phyloP scores from a whole-genome alignment of 2,797 vertebrate genomes.

The Schizopygopsis pylzovi region DNA sequence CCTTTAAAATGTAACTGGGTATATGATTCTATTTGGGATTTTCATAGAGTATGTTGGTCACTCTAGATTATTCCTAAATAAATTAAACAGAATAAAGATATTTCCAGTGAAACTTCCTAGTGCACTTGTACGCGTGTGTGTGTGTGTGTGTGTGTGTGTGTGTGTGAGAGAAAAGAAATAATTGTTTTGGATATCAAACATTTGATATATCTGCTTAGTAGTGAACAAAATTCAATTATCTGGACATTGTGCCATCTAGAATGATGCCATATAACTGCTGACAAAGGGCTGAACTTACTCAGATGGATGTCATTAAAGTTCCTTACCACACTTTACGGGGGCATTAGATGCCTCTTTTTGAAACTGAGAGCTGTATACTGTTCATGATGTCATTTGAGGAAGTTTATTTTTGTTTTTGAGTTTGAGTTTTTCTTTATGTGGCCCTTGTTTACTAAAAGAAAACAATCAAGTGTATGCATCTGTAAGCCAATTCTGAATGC shows the following conservation, averaged over 20 bases:
- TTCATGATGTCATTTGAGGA: neutral
- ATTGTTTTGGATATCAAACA: neutral
- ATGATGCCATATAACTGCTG: neutral
- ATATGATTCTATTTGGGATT: conserved; percentile 2
- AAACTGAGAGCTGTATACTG: neutral
- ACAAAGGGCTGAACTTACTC: conserved; percentile 14
- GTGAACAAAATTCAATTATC: neutral
- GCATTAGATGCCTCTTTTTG: neutral
- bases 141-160: too few species aligned
- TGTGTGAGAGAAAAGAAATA: neutral
- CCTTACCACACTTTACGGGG: neutral
- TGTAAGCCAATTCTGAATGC: neutral
- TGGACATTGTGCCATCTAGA: neutral
- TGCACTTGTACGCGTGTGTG: neutral
- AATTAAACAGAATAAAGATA: conserved; percentile 10
- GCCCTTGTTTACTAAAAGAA: neutral
- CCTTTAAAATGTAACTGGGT: conserved; percentile 4
- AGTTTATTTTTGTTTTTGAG: neutral
- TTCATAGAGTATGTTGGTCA: neutral
- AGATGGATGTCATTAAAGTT: neutral
- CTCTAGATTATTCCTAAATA: neutral
- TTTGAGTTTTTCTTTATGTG: neutral
- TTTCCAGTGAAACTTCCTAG: conserved; percentile 4
- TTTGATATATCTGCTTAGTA: neutral
- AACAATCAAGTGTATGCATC: neutral